Evolutionary conservation across 2,113 vertebrate species (phyloP).

Genomic region (Narcine bancroftii): DNA sequence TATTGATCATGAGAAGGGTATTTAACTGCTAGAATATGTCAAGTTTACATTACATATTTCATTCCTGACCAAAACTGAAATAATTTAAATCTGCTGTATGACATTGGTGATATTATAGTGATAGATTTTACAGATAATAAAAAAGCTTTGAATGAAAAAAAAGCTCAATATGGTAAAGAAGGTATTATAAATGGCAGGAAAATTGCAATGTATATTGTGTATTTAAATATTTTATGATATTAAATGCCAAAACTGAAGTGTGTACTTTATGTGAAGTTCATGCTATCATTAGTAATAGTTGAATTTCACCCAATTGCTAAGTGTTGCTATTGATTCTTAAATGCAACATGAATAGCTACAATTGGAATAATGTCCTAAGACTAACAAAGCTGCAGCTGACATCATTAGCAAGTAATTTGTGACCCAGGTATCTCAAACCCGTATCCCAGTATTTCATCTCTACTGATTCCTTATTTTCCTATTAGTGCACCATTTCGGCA

Average conservation of each 20-base stretch:
- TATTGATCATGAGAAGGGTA: too few relatives aligned
- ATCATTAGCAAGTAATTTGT: neutral
- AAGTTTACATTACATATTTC: neutral
- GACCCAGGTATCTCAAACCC: neutral
- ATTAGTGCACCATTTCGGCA: neutral
- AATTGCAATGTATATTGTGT: too few relatives aligned
- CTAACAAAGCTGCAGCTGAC: neutral
- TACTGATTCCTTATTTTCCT: neutral
- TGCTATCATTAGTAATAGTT: neutral
- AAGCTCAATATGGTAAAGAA: too few relatives aligned
- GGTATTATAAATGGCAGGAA: too few relatives aligned
- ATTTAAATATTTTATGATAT: too few relatives aligned
- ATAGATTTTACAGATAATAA: neutral
- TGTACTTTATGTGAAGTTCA: neutral
- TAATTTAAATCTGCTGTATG: too few relatives aligned
- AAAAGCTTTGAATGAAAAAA: neutral
- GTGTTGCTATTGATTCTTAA: conserved; percentile 35
- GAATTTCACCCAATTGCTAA: neutral
- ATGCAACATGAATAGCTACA: neutral
- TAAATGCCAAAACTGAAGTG: neutral
- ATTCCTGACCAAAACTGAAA: neutral
- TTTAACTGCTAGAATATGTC: neutral
- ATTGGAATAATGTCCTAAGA: neutral
- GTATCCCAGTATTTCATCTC: neutral
- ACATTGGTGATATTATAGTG: too few relatives aligned